Percentiles rank a stretch among this genome's conserved stretches.
Conservation (phyloP, 2,888 invertebrate genomes). For the Piscicola geometra region DNA sequence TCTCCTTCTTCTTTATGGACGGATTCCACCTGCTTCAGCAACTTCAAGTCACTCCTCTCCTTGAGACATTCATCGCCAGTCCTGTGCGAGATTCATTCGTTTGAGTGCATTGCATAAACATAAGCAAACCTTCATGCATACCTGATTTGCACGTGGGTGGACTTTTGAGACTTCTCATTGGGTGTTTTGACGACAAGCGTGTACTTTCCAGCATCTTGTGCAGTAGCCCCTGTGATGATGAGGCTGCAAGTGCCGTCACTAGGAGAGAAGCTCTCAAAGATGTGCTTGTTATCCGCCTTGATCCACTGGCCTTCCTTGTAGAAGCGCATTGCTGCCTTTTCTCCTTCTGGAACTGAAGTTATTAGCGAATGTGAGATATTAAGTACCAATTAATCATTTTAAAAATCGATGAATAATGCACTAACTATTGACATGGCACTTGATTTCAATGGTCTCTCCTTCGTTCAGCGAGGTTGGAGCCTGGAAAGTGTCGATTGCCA, state of each 20-base stretch:
- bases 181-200: not conserved
- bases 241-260: not conserved
- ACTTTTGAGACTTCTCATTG: conserved; percentile 5
- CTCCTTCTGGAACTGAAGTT: not conserved
- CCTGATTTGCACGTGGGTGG: not conserved
- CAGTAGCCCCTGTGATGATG: not conserved
- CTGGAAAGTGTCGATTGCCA: not conserved
- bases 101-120: too few relatives aligned
- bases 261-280: not conserved
- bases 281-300: not conserved
- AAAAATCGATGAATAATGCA: too few relatives aligned
- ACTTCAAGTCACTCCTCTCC: conserved; percentile 17
- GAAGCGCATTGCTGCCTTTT: conserved; percentile 2
- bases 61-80: not conserved
- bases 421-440: conserved; percentile 36
- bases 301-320: conserved; percentile 12
- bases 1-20: conserved; percentile 32
- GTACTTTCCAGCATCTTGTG: not conserved
- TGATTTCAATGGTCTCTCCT: conserved; percentile 36
- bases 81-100: too few relatives aligned
- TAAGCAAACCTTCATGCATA: too few relatives aligned
- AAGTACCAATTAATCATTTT: not conserved
- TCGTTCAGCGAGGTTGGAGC: conserved; percentile 31
- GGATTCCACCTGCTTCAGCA: conserved; percentile 31
- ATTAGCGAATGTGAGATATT: too few relatives aligned